These are phyloP conservation scores for Varanus komodoensis DNA, from an alignment of 2,113 vertebrate genomes.

Conservation along the genomic window DNA sequence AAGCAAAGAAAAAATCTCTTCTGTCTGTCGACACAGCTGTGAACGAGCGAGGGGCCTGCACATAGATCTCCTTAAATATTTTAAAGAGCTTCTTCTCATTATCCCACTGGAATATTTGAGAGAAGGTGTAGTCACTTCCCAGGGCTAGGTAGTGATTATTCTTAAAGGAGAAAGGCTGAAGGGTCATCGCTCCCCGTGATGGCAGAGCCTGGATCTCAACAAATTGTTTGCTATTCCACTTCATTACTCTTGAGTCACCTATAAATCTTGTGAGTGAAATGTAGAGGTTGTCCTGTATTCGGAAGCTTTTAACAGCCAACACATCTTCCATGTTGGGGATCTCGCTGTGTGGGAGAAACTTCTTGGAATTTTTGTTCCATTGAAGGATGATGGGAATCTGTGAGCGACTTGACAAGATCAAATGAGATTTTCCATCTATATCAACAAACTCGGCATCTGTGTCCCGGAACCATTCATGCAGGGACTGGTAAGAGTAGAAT, in stretches of 20 bases:
- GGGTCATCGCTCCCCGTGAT: slow-evolving; percentile 93
- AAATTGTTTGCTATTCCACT: slow-evolving; percentile 93
- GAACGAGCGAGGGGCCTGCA: slow-evolving; percentile 95
- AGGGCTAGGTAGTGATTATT: slow-evolving; percentile 92
- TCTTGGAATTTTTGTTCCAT: slow-evolving; percentile 92
- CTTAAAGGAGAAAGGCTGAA: slow-evolving; percentile 94
- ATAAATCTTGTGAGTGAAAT: slow-evolving; percentile 95
- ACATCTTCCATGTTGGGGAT: slow-evolving; percentile 98
- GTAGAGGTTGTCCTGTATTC: slow-evolving; percentile 89
- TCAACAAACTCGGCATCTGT: slow-evolving; percentile 93
- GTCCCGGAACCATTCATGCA: slow-evolving; percentile 98
- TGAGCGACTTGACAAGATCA: slow-evolving; percentile 94
- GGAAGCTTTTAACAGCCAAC: slow-evolving; percentile 93
- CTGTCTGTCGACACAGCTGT: slow-evolving; percentile 94
- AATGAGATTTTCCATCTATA: slow-evolving; percentile 91
- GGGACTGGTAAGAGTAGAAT: slow-evolving; percentile 95
- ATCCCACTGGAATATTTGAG: slow-evolving; percentile 96
- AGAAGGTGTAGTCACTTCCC: slow-evolving; percentile 98
- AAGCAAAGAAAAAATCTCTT: slow-evolving; percentile 96
- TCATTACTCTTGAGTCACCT: slow-evolving; percentile 94
- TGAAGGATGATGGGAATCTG: slow-evolving; percentile 97
- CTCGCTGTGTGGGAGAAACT: slow-evolving; percentile 90
- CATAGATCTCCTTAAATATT: slow-evolving; percentile 96
- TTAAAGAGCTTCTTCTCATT: slow-evolving; percentile 87
- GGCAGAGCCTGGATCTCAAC: slow-evolving; percentile 93